Percentiles rank a stretch among this genome's conserved stretches.
Evolutionary conservation across 2,113 vertebrate species (phyloP).

Genomic region (Eolophus roseicapilla): DNA sequence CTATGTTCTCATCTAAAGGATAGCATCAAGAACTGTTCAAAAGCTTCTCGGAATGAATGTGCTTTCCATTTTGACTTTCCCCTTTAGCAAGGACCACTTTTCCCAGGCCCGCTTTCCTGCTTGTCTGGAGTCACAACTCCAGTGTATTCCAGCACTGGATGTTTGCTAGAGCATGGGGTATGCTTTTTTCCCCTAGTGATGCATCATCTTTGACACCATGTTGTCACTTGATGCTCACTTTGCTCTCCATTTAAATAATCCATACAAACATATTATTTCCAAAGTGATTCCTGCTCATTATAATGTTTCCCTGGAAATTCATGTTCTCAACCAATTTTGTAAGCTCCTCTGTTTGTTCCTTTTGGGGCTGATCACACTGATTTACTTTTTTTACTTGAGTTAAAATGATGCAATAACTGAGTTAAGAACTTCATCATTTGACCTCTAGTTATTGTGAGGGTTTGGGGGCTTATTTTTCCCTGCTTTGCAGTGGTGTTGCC

Average conservation of each 20-base stretch:
- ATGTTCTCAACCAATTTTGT: neutral
- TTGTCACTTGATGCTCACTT: neutral
- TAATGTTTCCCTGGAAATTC: neutral
- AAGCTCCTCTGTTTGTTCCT: neutral
- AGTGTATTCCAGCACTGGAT: neutral
- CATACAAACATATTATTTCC: neutral
- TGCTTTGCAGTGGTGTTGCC: neutral
- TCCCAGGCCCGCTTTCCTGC: neutral
- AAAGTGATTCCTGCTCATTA: neutral
- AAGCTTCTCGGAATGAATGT: neutral
- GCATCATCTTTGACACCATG: neutral
- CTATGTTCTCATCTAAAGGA: neutral
- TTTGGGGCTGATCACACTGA: neutral
- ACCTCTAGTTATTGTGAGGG: neutral
- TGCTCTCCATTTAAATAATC: neutral
- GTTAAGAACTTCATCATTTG: neutral
- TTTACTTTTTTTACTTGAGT: neutral
- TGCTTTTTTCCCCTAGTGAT: neutral
- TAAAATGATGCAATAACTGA: neutral
- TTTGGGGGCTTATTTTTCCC: neutral
- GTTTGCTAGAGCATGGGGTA: neutral
- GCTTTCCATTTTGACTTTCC: neutral
- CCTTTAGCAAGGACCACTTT: neutral
- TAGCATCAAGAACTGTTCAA: neutral
- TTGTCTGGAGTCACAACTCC: neutral